A percentile compares a stretch with the other conserved stretches of the same genome.
phyloP scores from a whole-genome alignment of 2,888 invertebrate species.

The Apodemia duryi region DNA sequence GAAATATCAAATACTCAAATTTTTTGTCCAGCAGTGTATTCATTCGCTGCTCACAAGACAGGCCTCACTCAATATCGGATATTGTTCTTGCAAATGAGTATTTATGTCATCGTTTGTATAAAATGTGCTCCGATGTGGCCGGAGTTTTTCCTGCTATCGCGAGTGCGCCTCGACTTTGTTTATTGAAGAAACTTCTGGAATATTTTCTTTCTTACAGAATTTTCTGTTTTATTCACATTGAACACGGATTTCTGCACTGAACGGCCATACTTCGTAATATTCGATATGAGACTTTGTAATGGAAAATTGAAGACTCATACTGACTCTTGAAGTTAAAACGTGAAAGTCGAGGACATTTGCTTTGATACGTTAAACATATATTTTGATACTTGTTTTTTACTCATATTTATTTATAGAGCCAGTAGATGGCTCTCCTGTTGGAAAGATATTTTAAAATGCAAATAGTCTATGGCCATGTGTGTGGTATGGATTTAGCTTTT shows the following conservation, averaged over 20 bases:
- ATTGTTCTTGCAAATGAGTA: slow-evolving; percentile 78
- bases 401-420: too few species aligned
- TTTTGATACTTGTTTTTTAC: neutral
- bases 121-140: slow-evolving; percentile 58
- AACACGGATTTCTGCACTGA: slow-evolving; percentile 19
- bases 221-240: slow-evolving; percentile 26
- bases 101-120: slow-evolving; percentile 76
- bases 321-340: neutral
- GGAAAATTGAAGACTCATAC: slow-evolving; percentile 3
- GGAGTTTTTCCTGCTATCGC: slow-evolving; percentile 47
- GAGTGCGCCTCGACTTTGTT: slow-evolving; percentile 38
- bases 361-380: neutral
- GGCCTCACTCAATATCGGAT: slow-evolving; percentile 78
- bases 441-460: too few species aligned
- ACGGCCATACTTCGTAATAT: slow-evolving; percentile 13
- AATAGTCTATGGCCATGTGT: too few species aligned
- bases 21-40: slow-evolving; percentile 26
- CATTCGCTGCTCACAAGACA: slow-evolving; percentile 53
- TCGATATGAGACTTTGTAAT: slow-evolving; percentile 13
- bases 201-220: slow-evolving; percentile 35
- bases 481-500: too few species aligned
- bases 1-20: too few species aligned
- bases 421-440: too few species aligned
- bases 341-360: neutral
- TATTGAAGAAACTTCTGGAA: slow-evolving; percentile 38